A percentile compares a stretch with the other conserved stretches of the same genome.
Evolutionary conservation across 2,113 vertebrate genomes (phyloP).

Genomic region (Proterorhinus semilunaris): DNA sequence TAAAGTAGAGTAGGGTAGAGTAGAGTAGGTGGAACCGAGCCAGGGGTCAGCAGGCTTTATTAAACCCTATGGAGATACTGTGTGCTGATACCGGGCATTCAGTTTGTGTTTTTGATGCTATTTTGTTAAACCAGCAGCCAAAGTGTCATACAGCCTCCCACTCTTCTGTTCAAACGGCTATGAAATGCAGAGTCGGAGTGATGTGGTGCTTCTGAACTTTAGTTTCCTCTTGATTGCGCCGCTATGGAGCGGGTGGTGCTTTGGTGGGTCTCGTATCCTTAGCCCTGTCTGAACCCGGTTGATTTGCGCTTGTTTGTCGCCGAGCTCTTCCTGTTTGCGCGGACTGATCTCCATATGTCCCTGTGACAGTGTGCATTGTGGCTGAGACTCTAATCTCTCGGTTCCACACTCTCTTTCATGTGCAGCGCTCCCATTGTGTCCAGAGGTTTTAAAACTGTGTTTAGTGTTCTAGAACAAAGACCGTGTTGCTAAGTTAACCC

Average conservation of each 20-base stretch:
- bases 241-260: background rate
- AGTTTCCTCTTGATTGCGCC: background rate
- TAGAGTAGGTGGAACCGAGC: no score
- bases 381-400: slow-evolving; percentile 2
- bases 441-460: background rate
- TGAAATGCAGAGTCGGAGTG: no score
- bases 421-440: background rate
- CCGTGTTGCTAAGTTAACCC: no score
- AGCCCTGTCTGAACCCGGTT: slow-evolving; percentile 25
- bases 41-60: no score
- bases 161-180: no score
- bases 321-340: slow-evolving; percentile 19
- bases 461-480: background rate
- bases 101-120: no score
- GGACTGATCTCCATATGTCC: slow-evolving; percentile 2
- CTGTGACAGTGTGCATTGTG: background rate
- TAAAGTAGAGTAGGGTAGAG: no score
- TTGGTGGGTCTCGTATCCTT: slow-evolving; percentile 22
- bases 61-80: no score
- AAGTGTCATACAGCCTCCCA: no score
- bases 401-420: background rate
- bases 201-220: no score
- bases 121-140: no score
- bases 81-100: no score
- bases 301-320: slow-evolving; percentile 26